Evolutionary conservation across 2,888 invertebrate species (phyloP), one percentile per base, ranked within the genome.

Genomic region (Monoplex corrugatus): DNA sequence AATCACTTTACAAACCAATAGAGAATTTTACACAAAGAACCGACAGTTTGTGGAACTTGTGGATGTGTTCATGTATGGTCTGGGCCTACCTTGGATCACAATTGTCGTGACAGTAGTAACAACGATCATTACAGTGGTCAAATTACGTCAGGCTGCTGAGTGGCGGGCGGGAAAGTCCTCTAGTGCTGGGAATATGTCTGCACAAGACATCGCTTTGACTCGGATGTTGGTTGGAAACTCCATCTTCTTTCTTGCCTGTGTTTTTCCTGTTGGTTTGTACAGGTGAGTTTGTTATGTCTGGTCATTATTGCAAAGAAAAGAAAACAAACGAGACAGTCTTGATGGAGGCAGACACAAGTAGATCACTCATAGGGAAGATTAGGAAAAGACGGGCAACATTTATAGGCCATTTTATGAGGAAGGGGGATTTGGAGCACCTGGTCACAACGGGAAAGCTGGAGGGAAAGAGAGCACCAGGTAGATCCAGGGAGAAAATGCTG

Each of bases 141-240:
- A 10, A 57, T 28, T 57, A 28, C 57, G 57, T n/a, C 5, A 45
- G 50, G 6, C 45, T 16, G 35, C 50, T 28, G 45, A 44, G 23
- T 84, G 84, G 84, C 84, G 84, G 23, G 45, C 32, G 3, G 45
- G 32, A 23, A 44, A 44, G n/a, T 84, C 84, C n/a, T 84, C 84
- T n/a, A n/a, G n/a, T 5, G 57, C 28, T 10, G 28, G 57, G 19
- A 57, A 28, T 57, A 28, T 23, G 10, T 57, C 57, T 23, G 57
- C 57, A 57, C 57, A 28, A 23, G 57, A 57, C 5, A 57, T 28
- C 2, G 57, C 3, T 23, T 28, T 57, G 57, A 57, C 57, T 57
- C 19, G 16, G 2, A 57, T 57, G 57, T 57, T 57, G 57, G 57
- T 57, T 28, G 16, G 28, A 16, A 57, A 57, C 57, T 57, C 57